Evolutionary conservation across 2,113 vertebrate species (phyloP).

Genomic region (Theristicus caerulescens): DNA sequence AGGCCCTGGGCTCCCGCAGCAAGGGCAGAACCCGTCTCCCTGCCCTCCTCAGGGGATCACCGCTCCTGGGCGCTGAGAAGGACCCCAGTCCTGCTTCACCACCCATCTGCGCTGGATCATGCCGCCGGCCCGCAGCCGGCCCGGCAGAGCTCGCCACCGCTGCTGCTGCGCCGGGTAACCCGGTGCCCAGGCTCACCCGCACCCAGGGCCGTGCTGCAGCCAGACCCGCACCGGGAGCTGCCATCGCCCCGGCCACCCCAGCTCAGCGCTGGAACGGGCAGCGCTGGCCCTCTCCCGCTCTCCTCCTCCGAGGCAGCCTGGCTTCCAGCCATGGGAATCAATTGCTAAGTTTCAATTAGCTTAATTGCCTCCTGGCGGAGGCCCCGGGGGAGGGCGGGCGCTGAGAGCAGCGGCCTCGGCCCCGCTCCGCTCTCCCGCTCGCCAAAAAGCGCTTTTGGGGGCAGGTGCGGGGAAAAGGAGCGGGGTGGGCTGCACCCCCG

Average conservation of each 20-base stretch:
- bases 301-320: not conserved
- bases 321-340: not conserved
- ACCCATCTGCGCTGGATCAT: not conserved
- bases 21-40: not conserved
- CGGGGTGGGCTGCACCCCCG: not conserved
- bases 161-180: not conserved
- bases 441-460: not conserved
- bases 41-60: not conserved
- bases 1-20: not conserved
- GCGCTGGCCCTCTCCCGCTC: not conserved
- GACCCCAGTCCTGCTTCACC: not conserved
- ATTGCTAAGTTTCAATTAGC: not conserved
- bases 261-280: not conserved
- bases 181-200: not conserved
- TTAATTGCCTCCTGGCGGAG: not conserved
- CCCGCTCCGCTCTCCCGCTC: not conserved
- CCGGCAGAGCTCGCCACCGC: not conserved
- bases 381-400: not conserved
- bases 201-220: not conserved
- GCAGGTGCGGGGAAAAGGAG: not conserved
- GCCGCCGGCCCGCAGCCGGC: not conserved
- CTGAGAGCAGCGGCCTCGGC: not conserved
- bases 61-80: rapidly evolving
- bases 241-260: not conserved
- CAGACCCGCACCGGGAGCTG: not conserved